phyloP scores from a whole-genome alignment of 92 coral and sea anemone genomes.

The Parazoanthus darwini region DNA sequence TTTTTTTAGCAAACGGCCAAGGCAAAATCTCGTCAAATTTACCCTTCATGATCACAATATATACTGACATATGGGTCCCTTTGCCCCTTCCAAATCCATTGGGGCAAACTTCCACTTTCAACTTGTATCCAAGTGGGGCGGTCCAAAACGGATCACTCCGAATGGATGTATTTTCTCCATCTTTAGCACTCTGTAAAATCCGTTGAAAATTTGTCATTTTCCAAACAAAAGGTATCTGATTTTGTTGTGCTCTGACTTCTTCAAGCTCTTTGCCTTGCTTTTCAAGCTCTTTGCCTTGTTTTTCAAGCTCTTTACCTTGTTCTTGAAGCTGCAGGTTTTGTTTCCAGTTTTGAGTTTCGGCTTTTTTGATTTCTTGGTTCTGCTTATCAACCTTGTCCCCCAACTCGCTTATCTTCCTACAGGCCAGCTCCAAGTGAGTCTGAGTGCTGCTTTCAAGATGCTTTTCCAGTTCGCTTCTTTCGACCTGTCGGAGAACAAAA shows the following conservation, averaged over 20 bases:
- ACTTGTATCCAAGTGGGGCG: not conserved
- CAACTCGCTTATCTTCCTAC: not conserved
- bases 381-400: not conserved
- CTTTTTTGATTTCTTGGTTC: not conserved
- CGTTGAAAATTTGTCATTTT: not conserved
- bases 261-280: not conserved
- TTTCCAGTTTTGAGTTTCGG: not conserved
- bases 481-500: not conserved
- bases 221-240: not conserved
- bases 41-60: too few relatives aligned
- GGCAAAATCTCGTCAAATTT: too few relatives aligned
- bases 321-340: not conserved
- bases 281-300: not conserved
- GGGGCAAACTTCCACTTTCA: not conserved
- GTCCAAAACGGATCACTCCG: not conserved
- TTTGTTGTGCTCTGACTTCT: not conserved
- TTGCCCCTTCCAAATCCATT: not conserved
- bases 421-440: slow-evolving; percentile 1
- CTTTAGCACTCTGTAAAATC: not conserved
- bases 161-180: not conserved
- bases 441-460: not conserved
- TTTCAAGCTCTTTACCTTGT: not conserved
- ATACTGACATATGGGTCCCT: not conserved
- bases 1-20: too few relatives aligned
- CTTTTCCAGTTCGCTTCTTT: not conserved